Base-by-base conservation (phyloP, 2,888 invertebrate genomes). In the Ophion slaviceki region DNA sequence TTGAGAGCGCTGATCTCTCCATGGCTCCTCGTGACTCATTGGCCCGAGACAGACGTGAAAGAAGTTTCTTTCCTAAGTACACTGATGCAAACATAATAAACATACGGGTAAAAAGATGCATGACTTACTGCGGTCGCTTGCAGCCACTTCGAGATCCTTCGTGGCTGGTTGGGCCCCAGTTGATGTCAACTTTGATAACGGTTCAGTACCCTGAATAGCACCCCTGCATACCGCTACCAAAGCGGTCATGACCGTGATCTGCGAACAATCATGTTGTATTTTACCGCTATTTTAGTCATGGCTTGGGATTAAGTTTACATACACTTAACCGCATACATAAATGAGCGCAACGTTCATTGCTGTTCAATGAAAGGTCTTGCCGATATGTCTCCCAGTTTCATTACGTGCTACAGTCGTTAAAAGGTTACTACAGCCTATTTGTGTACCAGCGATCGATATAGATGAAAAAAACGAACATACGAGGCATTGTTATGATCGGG, bases 71-170 rank as follows among this genome's bases (percentile, higher is more conserved):
- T n/a, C 40, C 10, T 66, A 2, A 36, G 14, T 11, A 32, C 28
- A n/a, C 36, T n/a, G 20, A 72, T 61, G 28, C 17, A 28, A 17
- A 5, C 57, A 3, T 11, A 57, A 57, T 64, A 70, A 47, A n/a
- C 20, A 24, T 11, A 62, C 14, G 10, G 2, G 24, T 8, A 14
- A 24, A 45, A 40, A 10, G 2, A 64, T 20, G 70, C 14, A 47
- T 70, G 74, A 84, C 90, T 91, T 87, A 92, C 92, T 90, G 85
- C 92, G 88, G 77, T 92, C 91, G 78, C 92, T 92, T n/a, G 92
- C 90, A 10, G 90, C 86, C 36, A 87, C 66, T 47, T 88, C 88
- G 79, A 92, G 87, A 83, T 92, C 92, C 80, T 90, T 90, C 10
- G 84, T 86, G 57, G 78, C 74, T 74, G 81, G 84, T 62, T 88